These are phyloP conservation scores for Anolis apletophallus DNA, from an alignment of 2,797 vertebrate species.

Conservation along the genomic window DNA sequence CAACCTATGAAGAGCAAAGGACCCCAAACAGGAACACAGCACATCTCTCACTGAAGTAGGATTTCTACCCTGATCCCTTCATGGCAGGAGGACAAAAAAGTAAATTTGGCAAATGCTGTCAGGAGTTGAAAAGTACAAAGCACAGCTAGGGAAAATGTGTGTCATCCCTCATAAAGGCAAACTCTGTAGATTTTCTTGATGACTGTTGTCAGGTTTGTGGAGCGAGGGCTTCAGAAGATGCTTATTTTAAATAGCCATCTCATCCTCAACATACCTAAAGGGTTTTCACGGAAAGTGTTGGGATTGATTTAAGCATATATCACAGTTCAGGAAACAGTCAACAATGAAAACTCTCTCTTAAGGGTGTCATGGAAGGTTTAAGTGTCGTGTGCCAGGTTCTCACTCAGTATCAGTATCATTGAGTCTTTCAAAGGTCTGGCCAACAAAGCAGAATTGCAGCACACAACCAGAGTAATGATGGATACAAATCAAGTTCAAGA, in stretches of 20 bases:
- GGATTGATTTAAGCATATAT: too few relatives aligned
- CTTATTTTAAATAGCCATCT: not conserved
- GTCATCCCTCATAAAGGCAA: not conserved
- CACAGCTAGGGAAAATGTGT: not conserved
- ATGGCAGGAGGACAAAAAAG: not conserved
- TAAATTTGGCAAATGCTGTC: not conserved
- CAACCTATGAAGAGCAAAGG: slow-evolving; percentile 49
- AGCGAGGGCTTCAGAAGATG: not conserved
- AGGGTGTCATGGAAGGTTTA: not conserved
- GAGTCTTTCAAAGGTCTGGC: too few relatives aligned
- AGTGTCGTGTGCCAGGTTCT: too few relatives aligned
- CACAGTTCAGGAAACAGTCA: too few relatives aligned
- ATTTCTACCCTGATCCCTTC: not conserved
- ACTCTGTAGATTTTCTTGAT: not conserved
- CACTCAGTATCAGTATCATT: too few relatives aligned
- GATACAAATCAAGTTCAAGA: too few relatives aligned
- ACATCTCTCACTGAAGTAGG: not conserved
- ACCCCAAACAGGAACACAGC: slow-evolving; percentile 14
- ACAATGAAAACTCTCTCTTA: too few relatives aligned
- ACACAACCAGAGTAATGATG: too few relatives aligned
- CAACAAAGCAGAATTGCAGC: too few relatives aligned
- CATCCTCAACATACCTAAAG: too few relatives aligned
- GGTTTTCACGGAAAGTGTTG: too few relatives aligned
- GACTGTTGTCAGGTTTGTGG: too few relatives aligned
- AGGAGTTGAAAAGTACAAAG: not conserved